Base-by-base conservation (phyloP, 1,140 invertebrate genomes). In the Drosophila sulfurigaster region DNA sequence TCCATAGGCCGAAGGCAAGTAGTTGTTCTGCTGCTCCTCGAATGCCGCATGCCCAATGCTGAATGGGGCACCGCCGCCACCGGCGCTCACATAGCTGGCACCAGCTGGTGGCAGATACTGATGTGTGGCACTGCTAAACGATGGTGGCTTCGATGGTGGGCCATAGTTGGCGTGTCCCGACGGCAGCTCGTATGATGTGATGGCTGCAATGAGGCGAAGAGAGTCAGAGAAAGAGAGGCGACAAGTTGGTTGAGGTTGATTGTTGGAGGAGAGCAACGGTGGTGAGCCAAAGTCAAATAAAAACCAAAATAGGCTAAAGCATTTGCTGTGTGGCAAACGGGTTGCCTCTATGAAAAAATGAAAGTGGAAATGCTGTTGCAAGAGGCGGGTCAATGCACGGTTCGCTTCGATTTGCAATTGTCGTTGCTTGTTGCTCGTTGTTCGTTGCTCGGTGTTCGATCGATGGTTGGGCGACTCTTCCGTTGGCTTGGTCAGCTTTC, bases 141-240 rank as follows among this genome's bases (percentile, higher is more conserved):
- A 65, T 48, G 91, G 91, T 13, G 91, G 86, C 71, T 92, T 92
- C 16, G 91, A 92, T 58, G 91, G 91, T 52, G 91, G 91, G 5
- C 91, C 91, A 41, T 92, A 92, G 77, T 71, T 91, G 56, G 77
- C 54, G 20, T 92, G 91, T 41, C 89, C 91, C 46, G 62, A 78
- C 35, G 91, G 91, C 63, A 92, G 91, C 69, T 92, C 91, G 69
- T 92, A 92, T 13, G 89, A 89, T 52, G 91, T 91, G 66, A 92
- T 91, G 30, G 83, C 91, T 92, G 77, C 57, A 82, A 91, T 43
- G 65, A 78, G 52, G 49, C 38, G 41, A 32, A 59, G 51, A 64
- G 41, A 45, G 25, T 52, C 15, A 54, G 68, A 57, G 59, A 63
- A 56, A 51, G 28, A 63, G 16, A 58, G 45, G 52, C 43, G 45